Conservation (phyloP, 2,888 invertebrate genomes). For the Lasius platythorax region DNA sequence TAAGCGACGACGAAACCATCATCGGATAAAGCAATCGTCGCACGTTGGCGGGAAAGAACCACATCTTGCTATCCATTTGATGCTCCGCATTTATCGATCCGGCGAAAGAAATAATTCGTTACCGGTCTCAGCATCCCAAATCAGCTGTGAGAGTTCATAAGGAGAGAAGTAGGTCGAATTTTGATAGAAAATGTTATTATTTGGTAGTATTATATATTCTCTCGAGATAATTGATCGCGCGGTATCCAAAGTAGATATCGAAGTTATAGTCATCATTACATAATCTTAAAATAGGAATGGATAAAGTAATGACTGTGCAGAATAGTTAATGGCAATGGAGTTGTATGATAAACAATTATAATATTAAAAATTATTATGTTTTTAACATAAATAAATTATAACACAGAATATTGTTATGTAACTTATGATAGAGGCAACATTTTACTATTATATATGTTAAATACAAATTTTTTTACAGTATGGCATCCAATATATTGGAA, state of each 20-base stretch:
- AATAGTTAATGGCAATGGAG: neutral
- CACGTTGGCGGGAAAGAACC: neutral
- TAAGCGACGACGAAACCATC: neutral
- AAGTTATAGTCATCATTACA: neutral
- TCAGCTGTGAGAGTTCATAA: neutral
- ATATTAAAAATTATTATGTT: neutral
- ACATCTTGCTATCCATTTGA: neutral
- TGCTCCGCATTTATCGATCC: no score
- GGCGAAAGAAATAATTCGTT: neutral
- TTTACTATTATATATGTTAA: conserved; percentile 61
- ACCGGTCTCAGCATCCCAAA: neutral
- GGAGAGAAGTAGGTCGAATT: neutral
- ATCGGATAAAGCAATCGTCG: neutral
- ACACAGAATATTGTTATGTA: neutral
- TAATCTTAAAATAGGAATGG: neutral
- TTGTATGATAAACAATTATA: neutral
- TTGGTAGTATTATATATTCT: neutral
- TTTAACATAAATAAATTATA: neutral
- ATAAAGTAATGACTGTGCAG: neutral
- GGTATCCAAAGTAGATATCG: neutral
- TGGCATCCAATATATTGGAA: conserved; percentile 89
- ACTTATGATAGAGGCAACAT: neutral
- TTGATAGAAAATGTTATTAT: neutral
- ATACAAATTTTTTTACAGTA: conserved; percentile 80
- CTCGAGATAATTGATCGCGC: neutral